Conservation (phyloP, 2,113 vertebrate genomes). For the Urocitellus parryii region DNA sequence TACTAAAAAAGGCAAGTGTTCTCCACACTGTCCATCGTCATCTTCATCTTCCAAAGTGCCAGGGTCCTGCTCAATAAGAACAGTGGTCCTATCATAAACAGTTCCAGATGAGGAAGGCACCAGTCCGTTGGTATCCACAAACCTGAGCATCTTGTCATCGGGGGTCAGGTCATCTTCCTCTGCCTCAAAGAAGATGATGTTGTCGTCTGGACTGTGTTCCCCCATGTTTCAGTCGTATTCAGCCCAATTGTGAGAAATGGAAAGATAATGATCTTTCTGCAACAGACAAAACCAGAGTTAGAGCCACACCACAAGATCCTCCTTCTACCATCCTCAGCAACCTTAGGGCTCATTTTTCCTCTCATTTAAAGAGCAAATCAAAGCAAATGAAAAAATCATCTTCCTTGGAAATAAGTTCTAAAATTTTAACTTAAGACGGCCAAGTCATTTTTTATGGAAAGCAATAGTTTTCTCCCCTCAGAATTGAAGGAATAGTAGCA, state of each 20-base stretch:
- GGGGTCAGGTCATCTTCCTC: conserved; percentile 89
- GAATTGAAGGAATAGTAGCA: conserved; percentile 9
- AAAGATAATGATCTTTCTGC: conserved; percentile 79
- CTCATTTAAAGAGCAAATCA: neutral
- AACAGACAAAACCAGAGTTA: conserved; percentile 69
- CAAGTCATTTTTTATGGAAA: conserved; percentile 42
- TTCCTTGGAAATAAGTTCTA: neutral
- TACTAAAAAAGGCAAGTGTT: conserved; percentile 93
- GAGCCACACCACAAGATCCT: neutral
- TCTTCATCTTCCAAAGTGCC: conserved; percentile 92
- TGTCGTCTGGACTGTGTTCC: conserved; percentile 94
- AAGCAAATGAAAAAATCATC: conserved; percentile 14
- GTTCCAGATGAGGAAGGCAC: conserved; percentile 92
- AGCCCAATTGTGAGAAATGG: conserved; percentile 76
- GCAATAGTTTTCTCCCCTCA: neutral
- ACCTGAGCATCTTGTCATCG: conserved; percentile 91
- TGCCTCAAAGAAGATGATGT: conserved; percentile 91
- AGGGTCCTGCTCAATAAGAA: conserved; percentile 98
- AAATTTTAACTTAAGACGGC: conserved; percentile 25
- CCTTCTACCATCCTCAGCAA: neutral
- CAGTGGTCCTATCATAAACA: conserved; percentile 97
- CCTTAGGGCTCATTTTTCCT: neutral
- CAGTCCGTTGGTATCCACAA: conserved; percentile 90
- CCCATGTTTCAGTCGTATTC: conserved; percentile 93
- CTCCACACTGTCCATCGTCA: conserved; percentile 93